Evolutionary conservation across 1,140 invertebrate species (phyloP).

Genomic region (Chrysoperla carnea): DNA sequence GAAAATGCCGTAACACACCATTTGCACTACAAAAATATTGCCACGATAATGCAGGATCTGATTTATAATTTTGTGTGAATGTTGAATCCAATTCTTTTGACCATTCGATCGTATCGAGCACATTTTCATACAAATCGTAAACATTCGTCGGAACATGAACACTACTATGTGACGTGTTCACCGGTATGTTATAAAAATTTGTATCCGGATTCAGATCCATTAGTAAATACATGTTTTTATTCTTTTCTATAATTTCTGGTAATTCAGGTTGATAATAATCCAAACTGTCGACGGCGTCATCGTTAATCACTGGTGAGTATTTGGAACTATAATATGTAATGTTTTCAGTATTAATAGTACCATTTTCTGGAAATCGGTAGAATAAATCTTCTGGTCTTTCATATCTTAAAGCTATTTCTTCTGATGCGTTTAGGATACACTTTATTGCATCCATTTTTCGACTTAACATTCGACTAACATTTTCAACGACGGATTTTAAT

Average conservation of each 20-base stretch:
- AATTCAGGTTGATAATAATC: slow-evolving; percentile 12
- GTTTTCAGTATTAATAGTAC: slow-evolving; percentile 12
- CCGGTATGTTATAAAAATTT: slow-evolving; percentile 70
- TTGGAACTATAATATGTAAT: slow-evolving; percentile 50
- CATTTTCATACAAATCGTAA: slow-evolving; percentile 55
- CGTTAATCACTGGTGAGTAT: slow-evolving; percentile 32
- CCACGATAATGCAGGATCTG: slow-evolving; percentile 80
- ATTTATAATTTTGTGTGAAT: slow-evolving; percentile 70
- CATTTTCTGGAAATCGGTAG: no score
- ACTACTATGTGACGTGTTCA: slow-evolving; percentile 69
- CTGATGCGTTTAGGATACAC: slow-evolving; percentile 52
- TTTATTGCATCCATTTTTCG: slow-evolving; percentile 69
- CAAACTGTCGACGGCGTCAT: slow-evolving; percentile 6
- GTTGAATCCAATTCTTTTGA: slow-evolving; percentile 66
- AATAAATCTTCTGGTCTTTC: slow-evolving; percentile 20
- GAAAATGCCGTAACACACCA: slow-evolving; percentile 84
- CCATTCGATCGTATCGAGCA: slow-evolving; percentile 60
- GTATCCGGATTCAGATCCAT: slow-evolving; percentile 48
- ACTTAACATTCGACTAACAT: slow-evolving; percentile 56
- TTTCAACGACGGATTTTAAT: slow-evolving; percentile 51
- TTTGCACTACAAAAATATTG: slow-evolving; percentile 90
- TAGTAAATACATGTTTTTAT: slow-evolving; percentile 23
- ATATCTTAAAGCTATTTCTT: slow-evolving; percentile 39
- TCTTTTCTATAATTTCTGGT: slow-evolving; percentile 21
- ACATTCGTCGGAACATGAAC: slow-evolving; percentile 92